Evolutionary conservation across 2,797 vertebrate genomes (phyloP), one percentile per base, ranked within the genome.

Genomic region (Fistularia tabacaria): DNA sequence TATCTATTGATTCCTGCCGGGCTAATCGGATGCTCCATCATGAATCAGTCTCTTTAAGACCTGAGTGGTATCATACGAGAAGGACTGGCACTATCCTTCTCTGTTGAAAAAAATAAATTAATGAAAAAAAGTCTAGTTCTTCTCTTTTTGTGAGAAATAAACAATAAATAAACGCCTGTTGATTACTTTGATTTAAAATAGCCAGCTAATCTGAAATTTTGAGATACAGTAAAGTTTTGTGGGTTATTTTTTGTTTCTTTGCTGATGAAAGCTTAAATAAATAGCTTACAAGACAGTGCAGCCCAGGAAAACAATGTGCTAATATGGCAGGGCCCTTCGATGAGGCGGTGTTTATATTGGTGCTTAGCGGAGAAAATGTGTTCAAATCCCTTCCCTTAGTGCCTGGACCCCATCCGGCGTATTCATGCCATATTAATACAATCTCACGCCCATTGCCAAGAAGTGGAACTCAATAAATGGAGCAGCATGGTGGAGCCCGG

Each of bases 401-500:
- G 56, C 13, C 57, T 57, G 64, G 40, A 52, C 56, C 60, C 40
- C 36, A 25, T 61, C 59, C 46, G 36, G 36, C 50, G 54, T 64
- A 36, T 62, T 51, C 38, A 49, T 60, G 45, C 47, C 64, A 64
- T 61, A 71, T 77, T 77, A 75, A 72, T 55, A 62, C 61, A 66
- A 58, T 59, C 53, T 55, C 63, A 54, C 41, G 38, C 62, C 51
- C 57, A 49, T 65, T 62, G 77, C 68, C 68, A 71, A 45, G 62
- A 70, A 74, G 59, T 70, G 42, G 63, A 73, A 77, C 77, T 81
- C 68, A 82, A 77, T 85, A 77, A 74, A 59, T n/a, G 58, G 54
- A 66, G 58, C 47, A 48, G 66, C 51, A 40, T 56, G 59, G 60
- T 15, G 41, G 54, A 54, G 58, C 61, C 59, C 69, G 55, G 48